Percentiles rank a stretch among this genome's conserved stretches.
Conservation (phyloP, 2,113 vertebrate genomes). For the Heteronetta atricapilla region DNA sequence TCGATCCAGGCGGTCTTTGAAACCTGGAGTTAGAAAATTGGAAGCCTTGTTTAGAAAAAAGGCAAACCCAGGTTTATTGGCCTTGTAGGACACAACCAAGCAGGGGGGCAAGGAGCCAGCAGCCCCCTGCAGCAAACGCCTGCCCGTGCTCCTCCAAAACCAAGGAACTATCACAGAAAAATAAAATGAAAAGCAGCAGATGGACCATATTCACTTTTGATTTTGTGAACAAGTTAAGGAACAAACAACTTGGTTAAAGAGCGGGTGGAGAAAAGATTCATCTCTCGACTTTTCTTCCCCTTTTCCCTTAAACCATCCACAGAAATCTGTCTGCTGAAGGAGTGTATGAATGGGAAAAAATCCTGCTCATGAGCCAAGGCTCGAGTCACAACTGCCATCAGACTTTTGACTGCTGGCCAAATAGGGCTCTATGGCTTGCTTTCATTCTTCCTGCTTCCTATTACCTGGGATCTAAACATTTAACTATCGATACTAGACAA, state of each 20-base stretch:
- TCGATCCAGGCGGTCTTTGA: not conserved
- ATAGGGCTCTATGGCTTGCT: slow-evolving; percentile 32
- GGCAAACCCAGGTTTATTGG: not conserved
- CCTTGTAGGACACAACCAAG: not conserved
- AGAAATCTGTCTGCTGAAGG: slow-evolving; percentile 67
- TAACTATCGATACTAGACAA: not conserved
- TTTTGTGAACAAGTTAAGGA: not conserved
- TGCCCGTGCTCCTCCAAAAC: not conserved
- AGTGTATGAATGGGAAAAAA: slow-evolving; percentile 71
- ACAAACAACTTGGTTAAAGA: not conserved
- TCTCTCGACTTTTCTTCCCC: not conserved
- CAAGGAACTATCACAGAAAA: not conserved
- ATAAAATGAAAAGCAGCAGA: not conserved
- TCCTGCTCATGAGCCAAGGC: slow-evolving; percentile 43
- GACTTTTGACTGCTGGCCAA: slow-evolving; percentile 73
- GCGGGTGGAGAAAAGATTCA: not conserved
- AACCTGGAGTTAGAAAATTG: not conserved
- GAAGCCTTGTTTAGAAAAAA: not conserved
- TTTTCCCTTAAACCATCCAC: not conserved
- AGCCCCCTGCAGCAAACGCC: not conserved
- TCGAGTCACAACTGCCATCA: slow-evolving; percentile 48
- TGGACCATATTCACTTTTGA: not conserved
- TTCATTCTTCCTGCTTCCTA: slow-evolving; percentile 22
- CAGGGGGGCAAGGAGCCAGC: not conserved
- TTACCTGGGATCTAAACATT: slow-evolving; percentile 27